Evolutionary conservation across 2,797 vertebrate genomes (phyloP).

Genomic region (Ispidina lecontei): DNA sequence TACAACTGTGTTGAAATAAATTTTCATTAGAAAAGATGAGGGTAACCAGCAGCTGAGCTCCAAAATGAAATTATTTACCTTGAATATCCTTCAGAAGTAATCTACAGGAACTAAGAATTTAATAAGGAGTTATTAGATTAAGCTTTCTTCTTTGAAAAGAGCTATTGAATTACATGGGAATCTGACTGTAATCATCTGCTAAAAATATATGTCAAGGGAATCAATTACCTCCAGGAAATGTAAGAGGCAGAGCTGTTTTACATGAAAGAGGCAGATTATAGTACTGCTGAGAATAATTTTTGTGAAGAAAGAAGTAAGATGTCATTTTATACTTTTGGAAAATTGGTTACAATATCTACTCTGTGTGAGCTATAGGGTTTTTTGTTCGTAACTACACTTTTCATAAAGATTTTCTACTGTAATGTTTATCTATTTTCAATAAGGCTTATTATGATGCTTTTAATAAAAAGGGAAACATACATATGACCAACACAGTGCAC

Average conservation of each 20-base stretch:
- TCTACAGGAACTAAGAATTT: slow-evolving; percentile 13
- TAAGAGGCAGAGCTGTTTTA: background rate
- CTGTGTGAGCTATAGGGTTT: background rate
- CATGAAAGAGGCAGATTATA: background rate
- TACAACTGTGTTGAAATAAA: background rate
- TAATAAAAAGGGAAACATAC: background rate
- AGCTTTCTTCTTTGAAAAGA: slow-evolving; percentile 52
- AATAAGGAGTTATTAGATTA: slow-evolving; percentile 59
- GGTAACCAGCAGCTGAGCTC: background rate
- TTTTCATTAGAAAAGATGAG: slow-evolving; percentile 8
- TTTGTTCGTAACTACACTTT: background rate
- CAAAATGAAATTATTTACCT: background rate
- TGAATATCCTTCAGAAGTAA: slow-evolving; percentile 40
- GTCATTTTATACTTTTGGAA: background rate
- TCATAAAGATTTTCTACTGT: background rate
- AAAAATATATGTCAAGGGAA: slow-evolving; percentile 47
- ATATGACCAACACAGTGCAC: background rate
- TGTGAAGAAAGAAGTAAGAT: background rate
- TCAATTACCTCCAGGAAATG: background rate
- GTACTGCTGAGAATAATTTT: background rate
- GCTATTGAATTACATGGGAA: slow-evolving; percentile 2
- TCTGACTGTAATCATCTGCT: slow-evolving; percentile 47
- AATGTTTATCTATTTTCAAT: background rate
- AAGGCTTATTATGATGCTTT: background rate
- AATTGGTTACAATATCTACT: background rate